Conservation (phyloP, 2,888 invertebrate genomes). For the Digitonthophagus gazella region DNA sequence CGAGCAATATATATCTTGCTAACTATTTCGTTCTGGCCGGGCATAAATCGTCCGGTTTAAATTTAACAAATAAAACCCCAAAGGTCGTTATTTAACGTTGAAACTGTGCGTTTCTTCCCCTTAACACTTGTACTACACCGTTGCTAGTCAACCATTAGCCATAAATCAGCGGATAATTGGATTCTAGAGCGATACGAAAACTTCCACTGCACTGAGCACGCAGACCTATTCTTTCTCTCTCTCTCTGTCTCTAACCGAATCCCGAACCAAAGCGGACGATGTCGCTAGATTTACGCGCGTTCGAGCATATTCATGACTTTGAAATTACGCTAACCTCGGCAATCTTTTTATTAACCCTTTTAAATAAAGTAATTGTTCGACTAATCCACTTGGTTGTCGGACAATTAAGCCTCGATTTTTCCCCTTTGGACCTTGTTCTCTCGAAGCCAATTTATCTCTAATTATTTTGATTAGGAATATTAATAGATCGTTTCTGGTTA, state of each 20-base stretch:
- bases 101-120: conserved; percentile 26
- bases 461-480: not conserved
- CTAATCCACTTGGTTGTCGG: conserved; percentile 22
- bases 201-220: conserved; percentile 25
- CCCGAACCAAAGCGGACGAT: conserved; percentile 5
- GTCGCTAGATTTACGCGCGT: conserved; percentile 5
- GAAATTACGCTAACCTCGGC: conserved; percentile 6
- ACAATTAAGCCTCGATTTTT: not conserved
- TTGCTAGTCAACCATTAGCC: conserved; percentile 32
- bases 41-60: conserved; percentile 15
- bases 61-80: conserved; percentile 25
- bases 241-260: not conserved
- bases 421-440: not conserved
- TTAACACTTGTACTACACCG: conserved; percentile 29
- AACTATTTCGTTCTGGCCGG: conserved; percentile 2
- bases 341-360: conserved; percentile 19
- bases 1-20: not conserved
- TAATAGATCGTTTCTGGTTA: not conserved
- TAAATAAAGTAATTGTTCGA: conserved; percentile 26
- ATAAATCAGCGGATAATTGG: conserved; percentile 37
- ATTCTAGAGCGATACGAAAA: conserved; percentile 34
- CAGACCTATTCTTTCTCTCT: conserved; percentile 13
- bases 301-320: conserved; percentile 12
- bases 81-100: conserved; percentile 26
- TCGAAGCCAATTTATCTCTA: not conserved